Evolutionary conservation across 1,140 invertebrate species (phyloP), one percentile per base, ranked within the genome.

Genomic region (Papilio polyxenes): DNA sequence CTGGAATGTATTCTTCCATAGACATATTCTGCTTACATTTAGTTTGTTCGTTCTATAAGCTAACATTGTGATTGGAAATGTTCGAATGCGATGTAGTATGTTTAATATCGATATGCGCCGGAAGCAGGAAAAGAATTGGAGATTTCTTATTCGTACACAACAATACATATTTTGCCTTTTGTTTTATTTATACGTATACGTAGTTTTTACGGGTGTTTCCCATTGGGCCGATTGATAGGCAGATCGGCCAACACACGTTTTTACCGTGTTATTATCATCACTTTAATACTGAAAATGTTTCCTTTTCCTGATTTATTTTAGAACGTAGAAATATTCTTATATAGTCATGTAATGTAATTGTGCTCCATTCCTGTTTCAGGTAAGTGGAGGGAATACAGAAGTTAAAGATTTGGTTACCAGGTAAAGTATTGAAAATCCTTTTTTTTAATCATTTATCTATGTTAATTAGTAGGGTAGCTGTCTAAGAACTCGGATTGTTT

Each of bases 11-110:
- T 17, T 56, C 51, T 53, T 53, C 13, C 15, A 56, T 17, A 56
- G 53, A 17, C 11, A 4, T 15, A 72, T 31, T 37, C n/a, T 72
- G 65, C 65, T 40, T 37, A 72, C 65, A 72, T 72, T 72, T 72
- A 72, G 31, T 72, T 72, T 65, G 62, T 65, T 65, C 23, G 23
- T 3, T 72, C 65, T 37, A 31, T 72, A 13, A 7, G 65, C 65
- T 72, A 37, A 72, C 65, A 72, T 72, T 72, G 65, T 72, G 65
- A 69, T 13, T 69, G 62, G 11, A 37, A 72, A 72, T 31, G 65
- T 11, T 72, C 13, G 31, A 72, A 72, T 20, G 20, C 20, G 23
- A 72, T 11, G 5, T 1, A 72, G 65, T 7, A 72, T 37, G 65
- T 72, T 72, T 37, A 37, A 72, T 31, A 72, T 37, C 65, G 37